Evolutionary conservation across 2,113 vertebrate genomes (phyloP).

Genomic region (Pangasianodon hypophthalmus): DNA sequence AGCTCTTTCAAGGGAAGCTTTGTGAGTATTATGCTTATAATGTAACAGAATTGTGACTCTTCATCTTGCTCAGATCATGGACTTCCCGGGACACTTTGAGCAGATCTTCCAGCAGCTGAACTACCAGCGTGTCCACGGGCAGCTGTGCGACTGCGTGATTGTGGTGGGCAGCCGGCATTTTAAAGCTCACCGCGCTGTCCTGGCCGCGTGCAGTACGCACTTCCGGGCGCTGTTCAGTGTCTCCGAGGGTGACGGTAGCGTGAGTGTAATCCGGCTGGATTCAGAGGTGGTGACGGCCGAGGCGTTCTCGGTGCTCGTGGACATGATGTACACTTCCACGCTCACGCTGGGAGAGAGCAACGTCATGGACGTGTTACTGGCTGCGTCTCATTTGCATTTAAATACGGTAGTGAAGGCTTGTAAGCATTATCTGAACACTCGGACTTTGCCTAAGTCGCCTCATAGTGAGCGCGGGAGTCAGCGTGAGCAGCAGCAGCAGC

Average conservation of each 20-base stretch:
- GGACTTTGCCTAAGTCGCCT: slow-evolving; percentile 89
- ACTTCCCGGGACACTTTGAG: slow-evolving; percentile 97
- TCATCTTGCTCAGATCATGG: slow-evolving; percentile 80
- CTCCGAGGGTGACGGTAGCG: slow-evolving; percentile 87
- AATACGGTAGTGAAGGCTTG: slow-evolving; percentile 97
- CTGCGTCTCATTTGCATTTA: slow-evolving; percentile 93
- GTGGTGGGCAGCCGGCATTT: slow-evolving; percentile 93
- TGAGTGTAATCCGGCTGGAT: slow-evolving; percentile 97
- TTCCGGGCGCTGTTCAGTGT: slow-evolving; percentile 95
- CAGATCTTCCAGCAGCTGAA: slow-evolving; percentile 98
- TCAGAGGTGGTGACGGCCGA: slow-evolving; percentile 96
- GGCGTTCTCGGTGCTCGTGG: slow-evolving; percentile 92
- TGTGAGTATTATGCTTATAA: too few species aligned
- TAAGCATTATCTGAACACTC: slow-evolving; percentile 95
- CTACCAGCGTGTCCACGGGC: slow-evolving; percentile 92
- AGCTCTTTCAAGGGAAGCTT: neutral
- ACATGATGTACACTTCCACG: slow-evolving; percentile 99
- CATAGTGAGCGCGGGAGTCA: slow-evolving; percentile 68
- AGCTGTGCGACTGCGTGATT: slow-evolving; percentile 95
- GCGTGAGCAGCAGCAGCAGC: slow-evolving; percentile 71
- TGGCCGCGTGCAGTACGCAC: slow-evolving; percentile 96
- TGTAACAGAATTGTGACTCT: neutral
- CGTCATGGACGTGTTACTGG: slow-evolving; percentile 94
- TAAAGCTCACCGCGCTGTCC: slow-evolving; percentile 92
- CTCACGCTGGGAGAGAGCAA: slow-evolving; percentile 97